These are phyloP conservation scores for Onychomys arenicola DNA, from an alignment of 2,797 vertebrate species.

Conservation along the genomic window DNA sequence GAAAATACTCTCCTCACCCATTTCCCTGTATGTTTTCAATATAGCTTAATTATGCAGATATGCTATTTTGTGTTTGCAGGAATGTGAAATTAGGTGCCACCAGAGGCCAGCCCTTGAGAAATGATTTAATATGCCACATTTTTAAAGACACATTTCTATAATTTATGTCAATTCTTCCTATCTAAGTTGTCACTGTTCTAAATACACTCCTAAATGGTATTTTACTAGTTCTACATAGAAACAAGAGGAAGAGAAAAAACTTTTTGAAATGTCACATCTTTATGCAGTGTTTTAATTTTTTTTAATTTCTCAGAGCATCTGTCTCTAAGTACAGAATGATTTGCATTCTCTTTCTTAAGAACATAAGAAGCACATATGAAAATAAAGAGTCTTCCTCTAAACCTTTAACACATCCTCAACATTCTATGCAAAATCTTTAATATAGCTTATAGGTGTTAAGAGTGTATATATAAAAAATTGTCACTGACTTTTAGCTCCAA, in stretches of 20 bases:
- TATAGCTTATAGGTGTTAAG: constrained; percentile 82
- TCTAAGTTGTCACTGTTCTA: constrained; percentile 77
- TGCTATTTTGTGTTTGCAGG: neutral
- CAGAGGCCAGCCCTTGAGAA: constrained; percentile 16
- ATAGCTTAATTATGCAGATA: neutral
- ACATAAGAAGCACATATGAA: constrained; percentile 84
- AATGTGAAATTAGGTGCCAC: constrained; percentile 23
- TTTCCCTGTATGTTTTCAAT: neutral
- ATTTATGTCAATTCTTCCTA: constrained; percentile 61
- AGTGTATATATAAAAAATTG: constrained; percentile 66
- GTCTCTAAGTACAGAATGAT: constrained; percentile 86
- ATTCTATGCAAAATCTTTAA: constrained; percentile 87
- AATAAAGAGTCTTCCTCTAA: constrained; percentile 88
- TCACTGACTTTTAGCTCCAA: constrained; percentile 71
- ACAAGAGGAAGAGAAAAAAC: constrained; percentile 78
- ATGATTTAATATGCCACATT: constrained; percentile 56
- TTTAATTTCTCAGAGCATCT: constrained; percentile 85
- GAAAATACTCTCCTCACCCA: neutral
- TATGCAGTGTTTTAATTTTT: constrained; percentile 84
- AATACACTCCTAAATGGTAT: constrained; percentile 78
- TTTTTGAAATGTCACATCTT: constrained; percentile 81
- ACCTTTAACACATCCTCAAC: constrained; percentile 87
- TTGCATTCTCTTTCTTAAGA: constrained; percentile 88
- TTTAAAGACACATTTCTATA: constrained; percentile 59
- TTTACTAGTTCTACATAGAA: constrained; percentile 80